Conservation (phyloP, 2,797 vertebrate genomes). For the Sebastes diploproa region DNA sequence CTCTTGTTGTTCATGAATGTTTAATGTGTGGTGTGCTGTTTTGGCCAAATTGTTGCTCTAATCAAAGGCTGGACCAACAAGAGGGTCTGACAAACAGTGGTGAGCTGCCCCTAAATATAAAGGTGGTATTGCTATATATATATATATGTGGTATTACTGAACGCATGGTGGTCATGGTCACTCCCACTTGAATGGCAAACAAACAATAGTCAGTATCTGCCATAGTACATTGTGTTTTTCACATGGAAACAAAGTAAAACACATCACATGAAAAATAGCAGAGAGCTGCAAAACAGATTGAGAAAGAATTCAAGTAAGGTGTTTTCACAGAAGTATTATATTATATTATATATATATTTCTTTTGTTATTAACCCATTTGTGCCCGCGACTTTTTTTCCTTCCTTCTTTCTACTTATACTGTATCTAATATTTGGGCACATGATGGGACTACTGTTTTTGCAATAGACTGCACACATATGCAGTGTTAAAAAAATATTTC, state of each 20-base stretch:
- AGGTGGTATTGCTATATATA: not conserved
- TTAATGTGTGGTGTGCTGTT: no score
- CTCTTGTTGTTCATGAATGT: no score
- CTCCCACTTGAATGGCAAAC: not conserved
- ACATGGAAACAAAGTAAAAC: not conserved
- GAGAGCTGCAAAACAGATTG: not conserved
- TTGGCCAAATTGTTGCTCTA: not conserved
- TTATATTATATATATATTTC: not conserved
- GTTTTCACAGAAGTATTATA: not conserved
- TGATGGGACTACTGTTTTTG: no score
- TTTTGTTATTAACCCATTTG: not conserved
- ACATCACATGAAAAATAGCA: not conserved
- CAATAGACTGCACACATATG: no score
- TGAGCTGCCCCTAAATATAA: not conserved
- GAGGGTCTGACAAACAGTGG: not conserved
- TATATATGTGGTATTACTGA: not conserved
- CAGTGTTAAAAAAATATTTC: no score
- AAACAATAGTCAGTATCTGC: not conserved
- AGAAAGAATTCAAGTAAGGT: constrained; percentile 5
- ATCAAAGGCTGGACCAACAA: constrained; percentile 1
- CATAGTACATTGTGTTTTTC: not conserved
- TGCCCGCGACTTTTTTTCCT: no score
- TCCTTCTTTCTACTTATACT: no score
- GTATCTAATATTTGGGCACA: no score
- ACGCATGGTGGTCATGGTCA: not conserved